A percentile compares a stretch with the other conserved stretches of the same genome.
Conservation (phyloP, 2,113 vertebrate species). For the Lathamus discolor region DNA sequence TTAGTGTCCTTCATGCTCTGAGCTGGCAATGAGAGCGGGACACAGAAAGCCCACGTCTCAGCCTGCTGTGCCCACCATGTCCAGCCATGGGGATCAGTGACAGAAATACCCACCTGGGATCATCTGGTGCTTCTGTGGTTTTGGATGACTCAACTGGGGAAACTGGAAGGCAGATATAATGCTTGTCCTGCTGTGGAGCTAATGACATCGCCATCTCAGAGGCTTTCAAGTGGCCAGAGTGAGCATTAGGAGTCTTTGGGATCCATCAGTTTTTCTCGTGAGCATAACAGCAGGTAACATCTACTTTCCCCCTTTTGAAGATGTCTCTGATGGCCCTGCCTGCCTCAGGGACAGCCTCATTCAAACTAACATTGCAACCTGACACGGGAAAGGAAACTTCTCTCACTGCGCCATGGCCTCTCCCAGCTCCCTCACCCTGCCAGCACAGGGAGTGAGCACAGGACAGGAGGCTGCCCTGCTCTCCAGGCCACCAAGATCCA, state of each 20-base stretch:
- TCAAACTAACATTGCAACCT: not conserved
- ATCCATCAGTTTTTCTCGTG: not conserved
- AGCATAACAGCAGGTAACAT: not conserved
- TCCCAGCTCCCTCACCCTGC: not conserved
- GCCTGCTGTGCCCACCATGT: not conserved
- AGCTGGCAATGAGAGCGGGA: fast-evolving
- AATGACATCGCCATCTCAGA: not conserved
- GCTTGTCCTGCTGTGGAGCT: not conserved
- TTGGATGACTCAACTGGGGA: not conserved
- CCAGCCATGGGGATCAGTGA: not conserved
- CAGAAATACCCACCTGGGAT: not conserved
- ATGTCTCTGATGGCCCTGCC: not conserved
- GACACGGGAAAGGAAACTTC: not conserved
- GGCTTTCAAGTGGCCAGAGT: not conserved
- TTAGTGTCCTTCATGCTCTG: fast-evolving
- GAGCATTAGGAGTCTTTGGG: not conserved
- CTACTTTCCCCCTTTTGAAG: not conserved
- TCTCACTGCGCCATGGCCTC: not conserved
- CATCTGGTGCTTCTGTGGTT: not conserved
- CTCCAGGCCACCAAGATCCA: not conserved
- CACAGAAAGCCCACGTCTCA: fast-evolving
- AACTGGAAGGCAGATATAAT: not conserved
- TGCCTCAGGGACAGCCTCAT: not conserved
- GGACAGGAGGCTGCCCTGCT: not conserved
- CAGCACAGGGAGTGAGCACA: fast-evolving